These are phyloP conservation scores for Cirrhinus molitorella DNA, from an alignment of 2,797 vertebrate species.

Conservation along the genomic window DNA sequence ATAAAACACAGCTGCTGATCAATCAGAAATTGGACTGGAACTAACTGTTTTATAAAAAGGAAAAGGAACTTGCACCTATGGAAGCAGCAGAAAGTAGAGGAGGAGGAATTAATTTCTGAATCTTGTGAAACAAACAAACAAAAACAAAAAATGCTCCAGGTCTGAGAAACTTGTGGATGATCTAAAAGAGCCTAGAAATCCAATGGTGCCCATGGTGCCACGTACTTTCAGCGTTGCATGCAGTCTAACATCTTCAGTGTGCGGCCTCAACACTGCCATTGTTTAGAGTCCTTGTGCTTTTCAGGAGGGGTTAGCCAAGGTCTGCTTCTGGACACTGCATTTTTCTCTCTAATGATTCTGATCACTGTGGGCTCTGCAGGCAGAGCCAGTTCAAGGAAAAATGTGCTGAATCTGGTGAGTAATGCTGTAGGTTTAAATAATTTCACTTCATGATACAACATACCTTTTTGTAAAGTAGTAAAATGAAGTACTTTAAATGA, in stretches of 20 bases:
- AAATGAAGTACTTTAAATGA: neutral
- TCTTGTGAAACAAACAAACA: too few relatives aligned
- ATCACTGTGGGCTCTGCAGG: conserved; percentile 58
- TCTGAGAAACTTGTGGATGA: neutral
- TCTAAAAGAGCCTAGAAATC: neutral
- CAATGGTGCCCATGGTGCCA: neutral
- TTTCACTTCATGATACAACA: neutral
- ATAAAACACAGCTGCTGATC: too few relatives aligned
- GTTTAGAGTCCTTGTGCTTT: conserved; percentile 36
- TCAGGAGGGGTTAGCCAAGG: conserved; percentile 62
- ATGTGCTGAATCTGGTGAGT: conserved; percentile 63
- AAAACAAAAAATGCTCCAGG: too few relatives aligned
- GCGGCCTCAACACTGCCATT: conserved; percentile 11
- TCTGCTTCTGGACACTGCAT: conserved; percentile 60
- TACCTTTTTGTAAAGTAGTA: neutral
- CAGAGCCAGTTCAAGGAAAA: conserved; percentile 53
- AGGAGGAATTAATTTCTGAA: too few relatives aligned
- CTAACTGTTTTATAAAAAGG: too few relatives aligned
- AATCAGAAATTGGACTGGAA: too few relatives aligned
- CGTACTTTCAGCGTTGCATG: neutral
- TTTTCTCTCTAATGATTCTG: conserved; percentile 25
- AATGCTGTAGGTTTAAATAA: neutral
- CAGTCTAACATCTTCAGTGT: neutral
- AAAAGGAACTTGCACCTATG: too few relatives aligned
- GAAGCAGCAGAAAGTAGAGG: too few relatives aligned